Percentiles rank a stretch among this genome's conserved stretches.
Evolutionary conservation across 2,113 vertebrate genomes (phyloP).

Genomic region (Athene cunicularia): DNA sequence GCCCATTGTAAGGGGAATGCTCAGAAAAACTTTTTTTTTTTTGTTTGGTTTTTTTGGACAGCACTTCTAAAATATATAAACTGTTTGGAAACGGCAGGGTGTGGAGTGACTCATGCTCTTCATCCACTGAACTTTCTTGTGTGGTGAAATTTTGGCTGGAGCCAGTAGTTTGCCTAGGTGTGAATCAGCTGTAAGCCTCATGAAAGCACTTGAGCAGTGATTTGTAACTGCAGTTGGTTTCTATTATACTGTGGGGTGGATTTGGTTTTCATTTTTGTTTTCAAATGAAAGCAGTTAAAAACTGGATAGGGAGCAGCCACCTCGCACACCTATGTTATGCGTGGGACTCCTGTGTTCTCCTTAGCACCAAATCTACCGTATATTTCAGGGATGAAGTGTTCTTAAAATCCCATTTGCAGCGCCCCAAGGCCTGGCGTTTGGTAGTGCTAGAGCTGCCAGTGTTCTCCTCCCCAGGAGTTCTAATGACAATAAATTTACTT

Average conservation of each 20-base stretch:
- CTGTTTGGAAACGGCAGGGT: not conserved
- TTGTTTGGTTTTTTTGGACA: not conserved
- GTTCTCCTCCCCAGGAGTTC: not conserved
- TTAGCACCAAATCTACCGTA: rapidly evolving
- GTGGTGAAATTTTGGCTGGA: not conserved
- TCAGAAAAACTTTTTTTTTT: not conserved
- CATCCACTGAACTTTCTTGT: not conserved
- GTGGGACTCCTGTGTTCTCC: not conserved
- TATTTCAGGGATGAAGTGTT: not conserved
- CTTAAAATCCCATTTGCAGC: not conserved
- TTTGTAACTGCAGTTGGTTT: not conserved
- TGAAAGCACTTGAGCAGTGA: not conserved
- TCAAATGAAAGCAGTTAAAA: not conserved
- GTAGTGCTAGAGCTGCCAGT: not conserved
- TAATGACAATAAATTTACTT: not conserved
- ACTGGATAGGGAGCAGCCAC: not conserved
- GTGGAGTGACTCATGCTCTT: not conserved
- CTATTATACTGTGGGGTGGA: not conserved
- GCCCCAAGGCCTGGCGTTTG: rapidly evolving
- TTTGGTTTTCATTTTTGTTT: not conserved
- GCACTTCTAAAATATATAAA: not conserved
- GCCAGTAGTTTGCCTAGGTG: not conserved
- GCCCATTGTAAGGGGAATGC: not conserved
- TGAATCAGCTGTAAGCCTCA: not conserved
- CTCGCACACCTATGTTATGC: not conserved